A percentile compares a stretch with the other conserved stretches of the same genome.
Conservation (phyloP, 2,113 vertebrate genomes). For the Osmerus mordax region DNA sequence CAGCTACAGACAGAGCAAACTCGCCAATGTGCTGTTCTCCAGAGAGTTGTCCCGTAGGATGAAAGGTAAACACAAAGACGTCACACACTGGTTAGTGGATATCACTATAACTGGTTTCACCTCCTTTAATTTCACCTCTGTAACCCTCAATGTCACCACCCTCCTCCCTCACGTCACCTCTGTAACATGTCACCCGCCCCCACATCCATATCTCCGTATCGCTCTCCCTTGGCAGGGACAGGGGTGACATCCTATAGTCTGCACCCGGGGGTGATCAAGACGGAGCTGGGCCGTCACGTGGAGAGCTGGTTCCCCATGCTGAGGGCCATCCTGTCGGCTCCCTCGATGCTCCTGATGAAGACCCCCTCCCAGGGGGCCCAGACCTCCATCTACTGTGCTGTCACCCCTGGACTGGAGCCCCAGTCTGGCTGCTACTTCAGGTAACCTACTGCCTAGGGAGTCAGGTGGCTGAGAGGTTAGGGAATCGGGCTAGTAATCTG, state of each 20-base stretch:
- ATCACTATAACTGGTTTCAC: not conserved
- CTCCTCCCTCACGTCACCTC: no score
- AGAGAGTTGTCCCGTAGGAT: constrained; percentile 59
- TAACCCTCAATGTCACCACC: not conserved
- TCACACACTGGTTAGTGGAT: not conserved
- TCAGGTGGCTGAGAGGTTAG: no score
- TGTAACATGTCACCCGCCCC: not conserved
- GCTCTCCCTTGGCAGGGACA: constrained; percentile 43
- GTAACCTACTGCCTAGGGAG: constrained; percentile 31
- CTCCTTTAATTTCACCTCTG: not conserved
- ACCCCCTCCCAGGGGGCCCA: constrained; percentile 68
- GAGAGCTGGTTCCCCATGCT: constrained; percentile 58
- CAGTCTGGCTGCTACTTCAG: constrained; percentile 70
- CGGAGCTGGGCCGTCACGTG: constrained; percentile 66
- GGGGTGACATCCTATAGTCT: constrained; percentile 67
- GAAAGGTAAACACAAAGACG: constrained; percentile 46
- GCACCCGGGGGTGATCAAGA: constrained; percentile 73
- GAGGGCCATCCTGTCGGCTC: constrained; percentile 53
- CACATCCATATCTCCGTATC: not conserved
- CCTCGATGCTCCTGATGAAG: constrained; percentile 67
- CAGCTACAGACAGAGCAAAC: constrained; percentile 75
- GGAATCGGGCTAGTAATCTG: no score
- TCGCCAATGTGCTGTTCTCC: constrained; percentile 73
- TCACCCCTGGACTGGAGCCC: constrained; percentile 63
- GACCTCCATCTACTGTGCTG: constrained; percentile 67